Conservation (phyloP, 1,140 invertebrate species). For the Rhyzopertha dominica region DNA sequence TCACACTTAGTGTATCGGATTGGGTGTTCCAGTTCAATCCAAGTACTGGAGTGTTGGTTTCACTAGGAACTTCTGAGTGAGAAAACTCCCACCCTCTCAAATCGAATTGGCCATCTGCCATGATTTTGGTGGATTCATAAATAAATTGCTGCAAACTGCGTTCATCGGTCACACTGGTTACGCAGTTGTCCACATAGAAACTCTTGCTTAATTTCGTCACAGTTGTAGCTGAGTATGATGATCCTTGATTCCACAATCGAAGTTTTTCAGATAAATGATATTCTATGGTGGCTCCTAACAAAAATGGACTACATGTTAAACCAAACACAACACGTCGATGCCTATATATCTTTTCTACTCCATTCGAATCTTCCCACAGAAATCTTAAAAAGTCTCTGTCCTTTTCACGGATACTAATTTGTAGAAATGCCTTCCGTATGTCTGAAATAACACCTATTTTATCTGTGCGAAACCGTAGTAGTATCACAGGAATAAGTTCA, state of each 20-base stretch:
- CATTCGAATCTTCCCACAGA: constrained; percentile 26
- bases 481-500: constrained; percentile 35
- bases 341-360: constrained; percentile 14
- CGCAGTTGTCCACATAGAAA: constrained; percentile 17
- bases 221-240: neutral
- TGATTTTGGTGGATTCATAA: neutral
- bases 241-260: neutral
- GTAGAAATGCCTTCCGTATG: constrained; percentile 42
- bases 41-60: too few relatives aligned
- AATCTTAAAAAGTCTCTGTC: constrained; percentile 35
- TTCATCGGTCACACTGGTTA: constrained; percentile 5
- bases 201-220: neutral
- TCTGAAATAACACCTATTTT: constrained; percentile 40
- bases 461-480: constrained; percentile 40
- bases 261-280: constrained; percentile 1
- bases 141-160: neutral
- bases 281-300: constrained; percentile 9
- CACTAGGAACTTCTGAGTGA: too few relatives aligned
- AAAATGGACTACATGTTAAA: constrained; percentile 18
- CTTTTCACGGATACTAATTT: constrained; percentile 29
- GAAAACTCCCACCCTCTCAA: constrained; percentile 7
- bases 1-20: neutral
- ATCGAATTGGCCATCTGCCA: neutral
- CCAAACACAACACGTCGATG: constrained; percentile 28
- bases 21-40: neutral